Evolutionary conservation across 2,888 invertebrate species (phyloP), one percentile per base, ranked within the genome.

Genomic region (Ichneumoninae sp.): DNA sequence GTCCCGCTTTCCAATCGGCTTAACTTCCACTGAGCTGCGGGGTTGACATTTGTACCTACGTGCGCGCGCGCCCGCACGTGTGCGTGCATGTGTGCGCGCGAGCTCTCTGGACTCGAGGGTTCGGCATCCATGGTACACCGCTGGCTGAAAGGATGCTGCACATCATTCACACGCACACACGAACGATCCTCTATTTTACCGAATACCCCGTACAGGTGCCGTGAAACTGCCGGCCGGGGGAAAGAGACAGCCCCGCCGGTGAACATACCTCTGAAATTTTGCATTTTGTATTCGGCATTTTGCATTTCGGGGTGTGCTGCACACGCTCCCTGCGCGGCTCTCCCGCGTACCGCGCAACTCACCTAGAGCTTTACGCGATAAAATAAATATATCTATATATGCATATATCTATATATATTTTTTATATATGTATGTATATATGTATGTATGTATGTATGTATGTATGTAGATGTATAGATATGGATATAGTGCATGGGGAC

Each of bases 261-360:
- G 60, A 76, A 52, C 76, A 22, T 81, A 60, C 68, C 65, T 80
- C 54, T 81, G 80, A 75, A 84, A 71, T 83, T 79, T 85, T 85
- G 82, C 90, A 90, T 92, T 91, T 90, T 88, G 85, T 86, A 89
- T 89, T 89, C 87, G 83, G 84, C 89, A 89, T 91, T 91, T 89
- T 89, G 86, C 90, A 90, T 90, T 92, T 91, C 89, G 86, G 88
- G 88, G 83, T 83, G 86, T 78, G 81, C 22, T 60, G 74, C 81
- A 82, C 87, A 80, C 85, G 77, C 77, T 83, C 75, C 71, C 76
- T 75, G 82, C 40, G 19, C 72, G 7, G 6, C 65, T 50, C 50
- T 19, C 26, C 33, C 16, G 5, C 26, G 40, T 19, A 19, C 47
- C 47, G 2, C 26, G 5, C 22, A 50, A 62, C 69, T 40, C 30